These are phyloP conservation scores for Neocloeon triangulifer DNA, from an alignment of 1,140 invertebrate species.

Conservation along the genomic window DNA sequence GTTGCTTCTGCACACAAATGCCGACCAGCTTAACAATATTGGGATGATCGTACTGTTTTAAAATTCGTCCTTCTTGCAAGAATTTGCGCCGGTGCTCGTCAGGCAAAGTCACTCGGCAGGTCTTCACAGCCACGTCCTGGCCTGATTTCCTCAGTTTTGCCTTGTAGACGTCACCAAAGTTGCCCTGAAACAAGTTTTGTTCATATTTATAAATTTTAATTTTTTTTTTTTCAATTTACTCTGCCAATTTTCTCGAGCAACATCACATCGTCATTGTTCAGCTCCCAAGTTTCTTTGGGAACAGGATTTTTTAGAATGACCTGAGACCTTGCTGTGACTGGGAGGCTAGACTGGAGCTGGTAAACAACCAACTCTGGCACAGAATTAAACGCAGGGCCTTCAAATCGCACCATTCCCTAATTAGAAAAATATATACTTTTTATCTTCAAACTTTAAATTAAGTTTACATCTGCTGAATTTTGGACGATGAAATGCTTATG, in stretches of 20 bases:
- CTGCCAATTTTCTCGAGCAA: constrained; percentile 85
- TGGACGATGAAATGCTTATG: constrained; percentile 97
- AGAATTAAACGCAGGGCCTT: constrained; percentile 77
- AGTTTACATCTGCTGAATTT: constrained; percentile 63
- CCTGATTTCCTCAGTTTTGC: constrained; percentile 61
- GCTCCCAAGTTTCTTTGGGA: constrained; percentile 80
- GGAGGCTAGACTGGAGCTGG: constrained; percentile 57
- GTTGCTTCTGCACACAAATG: constrained; percentile 92
- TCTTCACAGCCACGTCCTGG: constrained; percentile 86
- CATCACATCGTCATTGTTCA: constrained; percentile 88
- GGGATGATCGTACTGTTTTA: constrained; percentile 92
- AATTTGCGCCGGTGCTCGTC: constrained; percentile 95
- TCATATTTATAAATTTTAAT: neutral
- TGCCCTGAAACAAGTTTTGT: constrained; percentile 39
- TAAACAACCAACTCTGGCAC: constrained; percentile 77
- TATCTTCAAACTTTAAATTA: too few relatives aligned
- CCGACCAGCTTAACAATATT: constrained; percentile 94
- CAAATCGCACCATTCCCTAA: constrained; percentile 78
- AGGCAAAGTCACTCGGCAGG: constrained; percentile 75
- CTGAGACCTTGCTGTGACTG: constrained; percentile 79
- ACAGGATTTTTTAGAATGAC: constrained; percentile 72
- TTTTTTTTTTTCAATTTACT: constrained; percentile 26
- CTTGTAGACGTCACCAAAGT: constrained; percentile 93
- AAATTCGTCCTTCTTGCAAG: constrained; percentile 80
- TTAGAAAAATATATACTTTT: too few relatives aligned